These are phyloP conservation scores for Caenorhabditis zanzibari DNA, from an alignment of 2,888 invertebrate species.

Conservation along the genomic window DNA sequence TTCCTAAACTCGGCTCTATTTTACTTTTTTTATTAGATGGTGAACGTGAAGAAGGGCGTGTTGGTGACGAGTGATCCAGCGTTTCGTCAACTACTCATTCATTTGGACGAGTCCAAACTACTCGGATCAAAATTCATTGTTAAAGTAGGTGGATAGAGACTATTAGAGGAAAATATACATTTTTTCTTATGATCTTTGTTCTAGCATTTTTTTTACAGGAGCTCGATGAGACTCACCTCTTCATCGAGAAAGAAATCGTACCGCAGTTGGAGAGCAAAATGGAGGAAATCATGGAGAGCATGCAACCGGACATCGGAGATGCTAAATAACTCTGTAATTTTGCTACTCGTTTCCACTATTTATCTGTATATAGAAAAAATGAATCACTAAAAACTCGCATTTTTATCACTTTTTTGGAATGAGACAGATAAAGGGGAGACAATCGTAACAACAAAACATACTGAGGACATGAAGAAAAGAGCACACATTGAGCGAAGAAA, in stretches of 20 bases:
- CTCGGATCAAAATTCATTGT: constrained; percentile 96
- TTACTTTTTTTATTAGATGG: too few relatives aligned
- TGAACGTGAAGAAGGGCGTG: constrained; percentile 96
- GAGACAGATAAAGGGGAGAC: constrained; percentile 2
- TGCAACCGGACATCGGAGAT: constrained; percentile 74
- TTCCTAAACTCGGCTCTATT: too few relatives aligned
- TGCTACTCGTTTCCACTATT: neutral
- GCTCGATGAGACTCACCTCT: constrained; percentile 92
- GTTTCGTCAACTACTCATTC: constrained; percentile 98
- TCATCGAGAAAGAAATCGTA: constrained; percentile 95
- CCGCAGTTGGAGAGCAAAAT: constrained; percentile 89
- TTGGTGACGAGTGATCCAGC: constrained; percentile 97
- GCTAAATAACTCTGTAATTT: constrained; percentile 64
- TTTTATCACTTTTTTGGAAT: constrained; percentile 18
- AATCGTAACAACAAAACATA: neutral
- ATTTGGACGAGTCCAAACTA: constrained; percentile 94
- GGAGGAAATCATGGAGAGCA: constrained; percentile 93
- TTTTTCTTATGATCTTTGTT: neutral
- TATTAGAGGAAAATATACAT: too few relatives aligned
- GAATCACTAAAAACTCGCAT: too few relatives aligned
- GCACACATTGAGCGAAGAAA: neutral
- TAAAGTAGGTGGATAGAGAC: constrained; percentile 83
- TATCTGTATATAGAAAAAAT: too few relatives aligned
- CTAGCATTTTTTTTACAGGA: constrained; percentile 86
- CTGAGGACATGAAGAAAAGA: neutral